Evolutionary conservation across 1,140 invertebrate species (phyloP), one percentile per base, ranked within the genome.

Genomic region (Rhizoglyphus robini): DNA sequence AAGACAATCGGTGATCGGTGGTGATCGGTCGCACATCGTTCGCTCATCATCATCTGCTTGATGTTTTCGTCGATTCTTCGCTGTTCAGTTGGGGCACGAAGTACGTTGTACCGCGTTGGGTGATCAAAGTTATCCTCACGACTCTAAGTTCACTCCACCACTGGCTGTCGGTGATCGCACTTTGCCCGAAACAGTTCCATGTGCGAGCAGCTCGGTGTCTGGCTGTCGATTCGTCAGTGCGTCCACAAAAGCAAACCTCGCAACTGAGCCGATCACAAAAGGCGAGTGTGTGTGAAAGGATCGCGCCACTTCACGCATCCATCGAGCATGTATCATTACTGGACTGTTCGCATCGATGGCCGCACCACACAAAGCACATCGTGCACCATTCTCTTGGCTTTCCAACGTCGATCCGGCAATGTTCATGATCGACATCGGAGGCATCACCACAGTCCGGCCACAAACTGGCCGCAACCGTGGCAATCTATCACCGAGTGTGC

Each of bases 341-440:
- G 23, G 51, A 54, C 51, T 32, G 51, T 54, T 54, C 20, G 51
- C 51, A 54, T 20, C 51, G 51, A 54, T 54, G 51, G 51, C 31
- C 51, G 20, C 51, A 27, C 23, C 51, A 54, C 20, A 54, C 23
- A 54, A 32, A 25, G 31, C 51, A 54, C 23, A 32, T 54, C 51
- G 51, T 54, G 51, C 51, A 54, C 8, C 20, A 5, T 54, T 8
- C 20, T 54, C 31, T 54, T 54, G 8, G 51, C 51, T 23, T 23
- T 20, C 8, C 20, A 8, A 8, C 8, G 8, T 32, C 51, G 51
- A 54, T 54, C 23, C 8, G 51, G 20, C 23, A 23, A 54, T 25
- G 51, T 54, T 54, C 51, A 54, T 54, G 51, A 54, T 54, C 51
- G 51, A 54, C 51, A 54, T 54, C 51, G 51, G 23, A 54, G 51